Evolutionary conservation across 1,140 invertebrate genomes (phyloP), one percentile per base, ranked within the genome.

Genomic region (Drosophila subpulchrella): DNA sequence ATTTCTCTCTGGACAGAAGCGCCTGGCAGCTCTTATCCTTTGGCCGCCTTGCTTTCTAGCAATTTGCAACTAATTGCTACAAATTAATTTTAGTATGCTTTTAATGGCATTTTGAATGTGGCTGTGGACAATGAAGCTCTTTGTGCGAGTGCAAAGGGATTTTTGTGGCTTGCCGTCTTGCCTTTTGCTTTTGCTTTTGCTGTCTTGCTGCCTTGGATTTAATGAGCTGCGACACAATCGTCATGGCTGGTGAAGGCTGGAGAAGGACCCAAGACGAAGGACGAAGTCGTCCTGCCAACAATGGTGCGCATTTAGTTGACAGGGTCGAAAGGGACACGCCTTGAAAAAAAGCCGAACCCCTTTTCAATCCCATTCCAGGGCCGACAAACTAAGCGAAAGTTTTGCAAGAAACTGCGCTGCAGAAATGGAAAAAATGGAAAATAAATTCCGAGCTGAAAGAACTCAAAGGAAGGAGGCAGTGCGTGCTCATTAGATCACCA

Each of bases 21-120:
- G 17, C 50, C 63, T 36, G 50, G 27, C 27, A 27, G 47, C 41
- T 47, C 47, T 42, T 36, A 20, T 70, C 50, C 58, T 65, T 58
- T 39, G 48, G 53, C 71, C 46, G 36, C 73, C 67, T 59, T 68
- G 75, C 63, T 83, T 75, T 84, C 80, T 80, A 70, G 84, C 83
- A 88, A 88, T 88, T 88, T 89, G 84, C 83, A 88, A 88, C 83
- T 88, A 88, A 88, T 88, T 88, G 83, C 83, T 74, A 88, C 83
- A 88, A 88, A 88, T 88, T 88, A 88, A 88, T 88, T 88, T 88
- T 89, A 88, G 84, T 88, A 89, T 88, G 76, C 84, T 88, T 84
- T 88, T 88, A 88, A 88, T 88, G 83, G 84, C 83, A 84, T 88
- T 88, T 89, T 88, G 84, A 88, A 88, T 88, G 83, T 88, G 84